phyloP scores from a whole-genome alignment of 1,140 invertebrate genomes.

The Temnothorax nylanderi region DNA sequence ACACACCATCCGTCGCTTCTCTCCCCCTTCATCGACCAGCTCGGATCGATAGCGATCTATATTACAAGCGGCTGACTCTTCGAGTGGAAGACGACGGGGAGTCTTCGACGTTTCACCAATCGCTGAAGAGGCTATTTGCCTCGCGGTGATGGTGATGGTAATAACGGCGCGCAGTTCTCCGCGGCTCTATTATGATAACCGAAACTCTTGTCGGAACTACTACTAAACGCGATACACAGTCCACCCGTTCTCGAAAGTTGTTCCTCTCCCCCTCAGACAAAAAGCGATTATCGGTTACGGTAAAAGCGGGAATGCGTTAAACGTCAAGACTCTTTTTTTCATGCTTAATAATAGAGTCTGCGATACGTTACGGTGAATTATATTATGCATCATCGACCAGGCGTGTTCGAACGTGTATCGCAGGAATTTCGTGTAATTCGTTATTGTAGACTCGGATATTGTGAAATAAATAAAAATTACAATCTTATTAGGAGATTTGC shows the following conservation, averaged over 20 bases:
- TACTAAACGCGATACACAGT: constrained; percentile 33
- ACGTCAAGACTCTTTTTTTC: not conserved
- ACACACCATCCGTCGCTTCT: not conserved
- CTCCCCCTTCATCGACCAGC: not conserved
- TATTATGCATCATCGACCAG: not conserved
- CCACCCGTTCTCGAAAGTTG: constrained; percentile 14
- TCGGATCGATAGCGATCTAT: constrained; percentile 68
- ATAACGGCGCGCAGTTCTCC: constrained; percentile 34
- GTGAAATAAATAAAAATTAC: too few species aligned
- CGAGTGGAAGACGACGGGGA: constrained; percentile 60
- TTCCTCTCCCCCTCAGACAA: not conserved
- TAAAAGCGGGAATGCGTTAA: not conserved
- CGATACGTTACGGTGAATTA: not conserved
- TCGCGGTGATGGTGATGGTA: constrained; percentile 42
- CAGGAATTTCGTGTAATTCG: too few species aligned
- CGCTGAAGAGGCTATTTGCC: constrained; percentile 58
- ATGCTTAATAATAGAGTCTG: not conserved
- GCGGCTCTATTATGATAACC: constrained; percentile 56
- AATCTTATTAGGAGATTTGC: too few species aligned
- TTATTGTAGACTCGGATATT: too few species aligned
- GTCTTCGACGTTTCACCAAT: constrained; percentile 60
- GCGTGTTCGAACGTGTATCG: not conserved
- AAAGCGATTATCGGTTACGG: constrained; percentile 34
- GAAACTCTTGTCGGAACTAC: constrained; percentile 36
- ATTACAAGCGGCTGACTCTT: constrained; percentile 46